Percentiles rank a stretch among this genome's conserved stretches.
Evolutionary conservation across 2,797 vertebrate species (phyloP).

Genomic region (Sylvia borin): DNA sequence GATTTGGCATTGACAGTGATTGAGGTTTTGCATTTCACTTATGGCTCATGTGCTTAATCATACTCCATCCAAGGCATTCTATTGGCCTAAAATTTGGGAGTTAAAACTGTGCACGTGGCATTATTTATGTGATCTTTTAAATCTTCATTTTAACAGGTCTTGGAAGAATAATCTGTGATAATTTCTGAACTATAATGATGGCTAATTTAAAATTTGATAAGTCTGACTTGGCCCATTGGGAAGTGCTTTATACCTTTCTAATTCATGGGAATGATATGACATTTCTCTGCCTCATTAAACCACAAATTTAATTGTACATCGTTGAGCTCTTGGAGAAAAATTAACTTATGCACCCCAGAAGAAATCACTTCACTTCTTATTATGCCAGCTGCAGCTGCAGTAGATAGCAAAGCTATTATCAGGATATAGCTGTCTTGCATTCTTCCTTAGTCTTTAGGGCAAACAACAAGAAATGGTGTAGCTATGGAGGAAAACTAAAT

Average conservation of each 20-base stretch:
- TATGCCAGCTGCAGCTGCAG: neutral
- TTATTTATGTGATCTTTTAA: neutral
- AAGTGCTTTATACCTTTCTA: neutral
- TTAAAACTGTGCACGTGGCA: neutral
- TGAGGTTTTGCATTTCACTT: neutral
- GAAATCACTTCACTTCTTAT: neutral
- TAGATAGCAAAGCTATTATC: neutral
- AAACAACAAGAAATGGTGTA: neutral
- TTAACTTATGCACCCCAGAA: neutral
- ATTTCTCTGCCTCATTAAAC: conserved; percentile 29
- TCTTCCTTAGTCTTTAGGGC: neutral
- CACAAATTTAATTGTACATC: conserved; percentile 6
- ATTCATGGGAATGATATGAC: neutral
- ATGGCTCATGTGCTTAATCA: neutral
- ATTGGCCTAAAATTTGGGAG: neutral
- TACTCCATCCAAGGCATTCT: neutral
- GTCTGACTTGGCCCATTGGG: neutral
- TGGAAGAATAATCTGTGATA: neutral
- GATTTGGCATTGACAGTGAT: neutral
- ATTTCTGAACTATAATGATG: neutral
- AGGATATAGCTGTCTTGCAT: neutral
- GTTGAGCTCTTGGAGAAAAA: neutral
- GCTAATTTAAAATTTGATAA: conserved; percentile 25
- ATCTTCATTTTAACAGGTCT: neutral
- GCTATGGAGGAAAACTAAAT: neutral